Base-by-base conservation (phyloP, 2,113 vertebrate genomes). In the Heliornis fulica region DNA sequence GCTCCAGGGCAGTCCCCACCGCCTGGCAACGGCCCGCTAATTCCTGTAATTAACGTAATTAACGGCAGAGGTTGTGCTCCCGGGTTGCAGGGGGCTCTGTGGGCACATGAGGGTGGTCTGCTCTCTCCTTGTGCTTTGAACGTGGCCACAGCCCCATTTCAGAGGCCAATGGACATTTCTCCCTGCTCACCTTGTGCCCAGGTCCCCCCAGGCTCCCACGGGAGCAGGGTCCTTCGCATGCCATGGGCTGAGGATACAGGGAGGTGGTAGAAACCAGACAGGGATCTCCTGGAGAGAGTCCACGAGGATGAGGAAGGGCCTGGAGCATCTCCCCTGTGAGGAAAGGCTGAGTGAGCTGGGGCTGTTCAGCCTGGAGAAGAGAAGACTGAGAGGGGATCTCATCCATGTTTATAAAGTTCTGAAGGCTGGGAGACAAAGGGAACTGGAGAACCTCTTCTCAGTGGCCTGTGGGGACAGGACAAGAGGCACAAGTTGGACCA, bases 141-240 rank as follows among this genome's bases (percentile, higher is more conserved):
- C 0, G 1, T 0, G 6, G 19, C 63, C 26, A 1, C 2, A 1
- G 76, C 22, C 23, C 20, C 4, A 0, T 31, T 31, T 65, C 1
- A 4, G 68, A 28, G 45, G 43, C 29, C 0, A 2, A 2, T 8
- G 51, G 29, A 5, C 5, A 3, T 56, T 40, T 5, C 68, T 12
- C 31, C 36, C 32, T 9, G 21, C 7, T 54, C 15, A 61, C 36
- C 15, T 25, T 1, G 0, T 26, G n/a, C 25, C n/a, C 18, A 1
- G 2, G 4, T 38, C 18, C 8, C 32, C 4, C 9, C 1, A 0
- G n/a, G 9, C 23, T 86, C 40, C 46, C 3, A 2, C 34, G 22
- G 65, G 45, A 17, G 26, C 12, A 18, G 46, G 9, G 10, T 54
- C 45, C 31, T 26, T 7, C 38, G 7, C 11, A 45, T 45, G 43